Percentiles rank a stretch among this genome's conserved stretches.
Conservation (phyloP, 2,797 vertebrate species). For the Falco cherrug region DNA sequence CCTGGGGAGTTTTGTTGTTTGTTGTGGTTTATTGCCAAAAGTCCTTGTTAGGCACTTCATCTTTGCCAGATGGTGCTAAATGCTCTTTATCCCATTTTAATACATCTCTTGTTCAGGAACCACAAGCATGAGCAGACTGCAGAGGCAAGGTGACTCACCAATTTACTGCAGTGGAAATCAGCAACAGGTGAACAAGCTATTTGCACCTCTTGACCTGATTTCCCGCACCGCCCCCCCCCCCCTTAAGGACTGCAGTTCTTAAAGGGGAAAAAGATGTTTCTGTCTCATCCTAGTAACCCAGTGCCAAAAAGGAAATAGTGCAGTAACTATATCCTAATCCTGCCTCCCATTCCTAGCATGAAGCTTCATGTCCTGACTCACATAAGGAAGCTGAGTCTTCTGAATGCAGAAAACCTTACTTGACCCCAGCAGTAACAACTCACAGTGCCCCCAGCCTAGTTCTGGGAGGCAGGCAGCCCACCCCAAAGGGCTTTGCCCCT, state of each 20-base stretch:
- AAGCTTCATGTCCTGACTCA: neutral
- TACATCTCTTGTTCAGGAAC: neutral
- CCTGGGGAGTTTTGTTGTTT: neutral
- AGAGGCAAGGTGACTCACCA: neutral
- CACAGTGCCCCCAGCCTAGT: neutral
- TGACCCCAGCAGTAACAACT: neutral
- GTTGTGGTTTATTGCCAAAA: neutral
- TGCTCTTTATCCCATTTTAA: neutral
- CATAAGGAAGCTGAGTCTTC: neutral
- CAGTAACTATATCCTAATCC: neutral
- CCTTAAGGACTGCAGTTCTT: neutral
- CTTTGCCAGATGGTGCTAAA: neutral
- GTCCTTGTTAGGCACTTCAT: neutral
- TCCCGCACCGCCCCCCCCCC: neutral
- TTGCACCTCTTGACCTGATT: neutral
- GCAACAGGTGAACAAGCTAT: neutral
- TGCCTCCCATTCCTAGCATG: neutral
- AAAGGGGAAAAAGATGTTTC: neutral
- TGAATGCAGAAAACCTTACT: neutral
- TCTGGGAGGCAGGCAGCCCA: neutral
- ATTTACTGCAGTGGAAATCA: neutral
- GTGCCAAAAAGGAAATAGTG: neutral
- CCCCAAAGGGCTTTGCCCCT: rapidly evolving
- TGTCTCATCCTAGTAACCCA: neutral
- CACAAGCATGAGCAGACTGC: neutral